Evolutionary conservation across 2,797 vertebrate species (phyloP), one percentile per base, ranked within the genome.

Genomic region (Melanitta fusca): DNA sequence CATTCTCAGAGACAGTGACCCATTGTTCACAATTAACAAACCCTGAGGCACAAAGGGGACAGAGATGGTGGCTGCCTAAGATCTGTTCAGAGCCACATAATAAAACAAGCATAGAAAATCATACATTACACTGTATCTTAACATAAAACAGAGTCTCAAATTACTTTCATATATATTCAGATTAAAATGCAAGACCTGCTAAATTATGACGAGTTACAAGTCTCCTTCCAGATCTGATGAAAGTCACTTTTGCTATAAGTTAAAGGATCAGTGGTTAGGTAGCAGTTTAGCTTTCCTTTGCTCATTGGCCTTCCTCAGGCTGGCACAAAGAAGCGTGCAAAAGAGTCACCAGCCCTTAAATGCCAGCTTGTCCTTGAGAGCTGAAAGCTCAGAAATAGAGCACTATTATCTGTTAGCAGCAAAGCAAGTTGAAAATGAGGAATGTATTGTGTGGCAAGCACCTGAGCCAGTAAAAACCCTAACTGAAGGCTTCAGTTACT

Each of bases 1-100:
- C 88, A 87, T 70, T 96, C 81, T 65, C 83, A 94, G 95, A 95
- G 89, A 95, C 70, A 95, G 77, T 92, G 95, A 96, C 95, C 81
- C 89, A 84, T 97, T 97, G 96, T 97, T 97, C 87, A 84, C 28
- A 64, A 83, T 94, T 96, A 96, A 93, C 94, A 96, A 96, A 93
- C 88, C 83, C 94, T 69, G 93, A 91, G 87, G 85, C 88, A 79
- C 64, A 83, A 95, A 87, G 71, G 51, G 91, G 84, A 81, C 73
- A 77, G 77, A 87, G 30, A 71, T 66, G 80, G 81, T 80, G 61
- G 27, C 91, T 75, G 62, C 73, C 74, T 81, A 73, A 69, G 36
- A 57, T 89, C 65, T 56, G 61, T 94, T 96, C 80, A 43, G 80
- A 85, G 82, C 20, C n/a, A 64, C 68, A 34, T n/a, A 86, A 61